phyloP scores from a whole-genome alignment of 1,140 invertebrate genomes.

The Oryzaephilus surinamensis region DNA sequence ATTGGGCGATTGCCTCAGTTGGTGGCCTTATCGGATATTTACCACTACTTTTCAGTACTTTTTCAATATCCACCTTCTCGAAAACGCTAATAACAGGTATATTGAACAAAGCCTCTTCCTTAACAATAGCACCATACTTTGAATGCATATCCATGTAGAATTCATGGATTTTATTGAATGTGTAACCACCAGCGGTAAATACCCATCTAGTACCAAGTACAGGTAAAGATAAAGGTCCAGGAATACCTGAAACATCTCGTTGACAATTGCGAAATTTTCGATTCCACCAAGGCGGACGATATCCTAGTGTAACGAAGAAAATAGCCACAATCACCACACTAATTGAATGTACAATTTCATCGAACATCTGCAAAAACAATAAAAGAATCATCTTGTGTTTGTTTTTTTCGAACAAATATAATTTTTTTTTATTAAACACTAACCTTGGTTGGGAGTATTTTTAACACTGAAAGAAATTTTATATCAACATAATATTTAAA shows the following conservation, averaged over 20 bases:
- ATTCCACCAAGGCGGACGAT: conserved; percentile 20
- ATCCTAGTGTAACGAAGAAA: conserved; percentile 20
- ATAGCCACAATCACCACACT: conserved; percentile 12
- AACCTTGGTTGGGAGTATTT: too few species aligned
- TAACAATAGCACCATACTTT: conserved; percentile 64
- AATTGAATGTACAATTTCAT: conserved; percentile 9
- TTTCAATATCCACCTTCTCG: conserved; percentile 63
- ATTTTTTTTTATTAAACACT: conserved; percentile 11
- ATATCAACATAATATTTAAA: too few species aligned
- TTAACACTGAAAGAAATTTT: too few species aligned
- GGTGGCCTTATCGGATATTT: conserved; percentile 71
- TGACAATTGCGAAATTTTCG: conserved; percentile 11
- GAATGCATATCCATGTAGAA: conserved; percentile 62
- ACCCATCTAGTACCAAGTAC: conserved; percentile 74
- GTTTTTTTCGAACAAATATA: conserved; percentile 5
- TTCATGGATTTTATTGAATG: conserved; percentile 64
- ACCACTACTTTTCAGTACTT: conserved; percentile 56
- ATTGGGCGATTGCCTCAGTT: conserved; percentile 69
- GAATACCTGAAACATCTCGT: conserved; percentile 39
- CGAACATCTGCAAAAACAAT: conserved; percentile 17
- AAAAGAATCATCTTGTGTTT: neutral
- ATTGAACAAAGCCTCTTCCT: conserved; percentile 66
- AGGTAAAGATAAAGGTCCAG: conserved; percentile 63
- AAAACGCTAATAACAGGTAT: conserved; percentile 66
- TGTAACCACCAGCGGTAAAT: conserved; percentile 55